Evolutionary conservation across 1,140 invertebrate genomes (phyloP).

Genomic region (Probaryconus sp.): DNA sequence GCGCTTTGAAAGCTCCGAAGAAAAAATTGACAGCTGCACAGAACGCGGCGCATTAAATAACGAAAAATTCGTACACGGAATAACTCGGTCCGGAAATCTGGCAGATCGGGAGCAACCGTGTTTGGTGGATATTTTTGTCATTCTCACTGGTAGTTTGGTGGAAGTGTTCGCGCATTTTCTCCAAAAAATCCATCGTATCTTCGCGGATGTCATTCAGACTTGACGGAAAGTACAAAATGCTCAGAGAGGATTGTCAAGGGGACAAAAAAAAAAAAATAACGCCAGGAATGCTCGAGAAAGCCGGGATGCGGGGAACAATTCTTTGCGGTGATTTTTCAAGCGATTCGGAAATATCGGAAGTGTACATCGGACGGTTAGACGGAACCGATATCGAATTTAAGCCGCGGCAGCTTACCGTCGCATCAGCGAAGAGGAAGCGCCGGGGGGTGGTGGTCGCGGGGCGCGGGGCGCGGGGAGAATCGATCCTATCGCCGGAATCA

Average conservation of each 20-base stretch:
- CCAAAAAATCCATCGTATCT: slow-evolving; percentile 20
- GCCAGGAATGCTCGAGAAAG: slow-evolving; percentile 38
- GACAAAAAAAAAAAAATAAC: slow-evolving; percentile 9
- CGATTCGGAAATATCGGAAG: slow-evolving; percentile 52
- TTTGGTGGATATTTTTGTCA: slow-evolving; percentile 18
- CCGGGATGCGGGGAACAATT: slow-evolving; percentile 33
- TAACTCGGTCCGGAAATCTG: too few relatives aligned
- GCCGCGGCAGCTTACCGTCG: slow-evolving; percentile 45
- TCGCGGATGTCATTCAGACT: slow-evolving; percentile 25
- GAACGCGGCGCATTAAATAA: slow-evolving; percentile 6
- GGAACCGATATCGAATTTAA: slow-evolving; percentile 64
- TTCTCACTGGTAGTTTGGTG: not conserved
- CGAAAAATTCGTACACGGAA: slow-evolving; percentile 8
- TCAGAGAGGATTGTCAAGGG: slow-evolving; percentile 6
- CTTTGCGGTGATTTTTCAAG: slow-evolving; percentile 56
- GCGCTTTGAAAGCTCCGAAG: not conserved
- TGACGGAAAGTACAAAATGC: slow-evolving; percentile 24
- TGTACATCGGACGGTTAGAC: slow-evolving; percentile 52
- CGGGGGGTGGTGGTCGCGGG: slow-evolving; percentile 12
- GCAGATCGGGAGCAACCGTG: not conserved
- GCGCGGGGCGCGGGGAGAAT: slow-evolving; percentile 3
- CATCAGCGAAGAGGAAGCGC: slow-evolving; percentile 10
- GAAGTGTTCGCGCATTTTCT: slow-evolving; percentile 33
- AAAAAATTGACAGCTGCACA: slow-evolving; percentile 8
- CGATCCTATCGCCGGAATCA: slow-evolving; percentile 63